A percentile compares a stretch with the other conserved stretches of the same genome.
Evolutionary conservation across 2,797 vertebrate species (phyloP).

Genomic region (Orestias chungarensis): DNA sequence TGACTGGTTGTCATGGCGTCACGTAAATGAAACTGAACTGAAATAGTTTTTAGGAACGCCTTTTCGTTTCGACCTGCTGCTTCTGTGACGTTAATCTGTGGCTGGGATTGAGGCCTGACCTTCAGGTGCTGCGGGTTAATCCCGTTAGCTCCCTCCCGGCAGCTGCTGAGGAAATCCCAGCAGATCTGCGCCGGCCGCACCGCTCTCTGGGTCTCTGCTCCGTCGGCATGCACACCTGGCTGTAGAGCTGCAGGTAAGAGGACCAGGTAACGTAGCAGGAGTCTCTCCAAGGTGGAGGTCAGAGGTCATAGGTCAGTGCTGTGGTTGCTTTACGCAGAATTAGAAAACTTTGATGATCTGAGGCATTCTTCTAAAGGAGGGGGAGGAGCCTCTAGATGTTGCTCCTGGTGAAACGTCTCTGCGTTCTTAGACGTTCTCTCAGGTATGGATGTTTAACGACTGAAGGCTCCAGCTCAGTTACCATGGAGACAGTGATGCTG

Average conservation of each 20-base stretch:
- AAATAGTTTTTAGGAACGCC: no score
- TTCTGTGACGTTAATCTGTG: constrained; percentile 59
- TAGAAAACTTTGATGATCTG: no score
- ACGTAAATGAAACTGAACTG: no score
- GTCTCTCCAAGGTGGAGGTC: background rate
- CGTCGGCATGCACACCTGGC: constrained; percentile 67
- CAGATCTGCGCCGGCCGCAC: constrained; percentile 62
- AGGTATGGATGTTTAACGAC: no score
- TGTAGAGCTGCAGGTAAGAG: constrained; percentile 76
- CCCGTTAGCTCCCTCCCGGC: constrained; percentile 67
- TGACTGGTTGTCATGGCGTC: no score
- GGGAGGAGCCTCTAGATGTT: no score
- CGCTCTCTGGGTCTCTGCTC: constrained; percentile 50
- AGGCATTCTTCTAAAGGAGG: no score
- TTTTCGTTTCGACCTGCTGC: background rate
- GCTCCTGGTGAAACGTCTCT: no score
- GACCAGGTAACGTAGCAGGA: background rate
- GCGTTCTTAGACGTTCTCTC: no score
- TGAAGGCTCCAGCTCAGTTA: constrained; percentile 36
- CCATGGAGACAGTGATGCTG: no score
- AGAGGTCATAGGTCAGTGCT: background rate
- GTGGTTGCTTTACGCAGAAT: background rate
- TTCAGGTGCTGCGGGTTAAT: constrained; percentile 77
- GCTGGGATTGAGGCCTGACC: constrained; percentile 66
- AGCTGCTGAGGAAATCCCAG: constrained; percentile 63